These are phyloP conservation scores for Charaxes varanes DNA, from an alignment of 1,140 invertebrate species.

Conservation along the genomic window DNA sequence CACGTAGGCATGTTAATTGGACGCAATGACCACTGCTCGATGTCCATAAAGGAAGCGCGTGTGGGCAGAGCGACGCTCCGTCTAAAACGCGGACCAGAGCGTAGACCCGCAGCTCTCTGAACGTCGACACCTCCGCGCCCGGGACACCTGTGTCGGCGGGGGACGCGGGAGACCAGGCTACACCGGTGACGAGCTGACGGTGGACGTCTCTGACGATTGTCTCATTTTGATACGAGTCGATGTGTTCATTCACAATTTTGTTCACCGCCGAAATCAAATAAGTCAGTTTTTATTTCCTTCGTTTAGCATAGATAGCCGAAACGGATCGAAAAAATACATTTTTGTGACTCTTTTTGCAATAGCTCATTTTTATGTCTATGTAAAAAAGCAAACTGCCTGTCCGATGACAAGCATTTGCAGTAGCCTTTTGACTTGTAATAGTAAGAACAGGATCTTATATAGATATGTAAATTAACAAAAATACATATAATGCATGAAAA, in stretches of 20 bases:
- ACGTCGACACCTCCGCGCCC: background rate
- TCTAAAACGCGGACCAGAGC: constrained; percentile 39
- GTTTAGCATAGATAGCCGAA: background rate
- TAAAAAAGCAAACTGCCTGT: no score
- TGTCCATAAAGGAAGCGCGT: constrained; percentile 52
- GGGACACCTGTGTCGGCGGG: background rate
- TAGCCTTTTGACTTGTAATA: no score
- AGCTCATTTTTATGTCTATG: no score
- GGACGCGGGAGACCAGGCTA: constrained; percentile 26
- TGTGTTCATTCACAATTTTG: constrained; percentile 65
- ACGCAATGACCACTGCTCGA: constrained; percentile 51
- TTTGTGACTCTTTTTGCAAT: no score
- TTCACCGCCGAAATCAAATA: constrained; percentile 34
- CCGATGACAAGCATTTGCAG: no score
- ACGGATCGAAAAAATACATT: no score
- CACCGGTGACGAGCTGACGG: constrained; percentile 23
- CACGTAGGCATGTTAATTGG: constrained; percentile 68
- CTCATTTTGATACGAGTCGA: constrained; percentile 39
- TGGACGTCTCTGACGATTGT: constrained; percentile 39
- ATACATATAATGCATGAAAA: no score
- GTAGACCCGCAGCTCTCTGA: constrained; percentile 22
- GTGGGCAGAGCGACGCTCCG: constrained; percentile 58
- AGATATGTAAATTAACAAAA: no score
- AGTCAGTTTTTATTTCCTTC: constrained; percentile 10
- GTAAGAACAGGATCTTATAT: no score